A percentile compares a stretch with the other conserved stretches of the same genome.
Conservation (phyloP, 2,797 vertebrate species). For the Poeciliopsis paucimaculata region DNA sequence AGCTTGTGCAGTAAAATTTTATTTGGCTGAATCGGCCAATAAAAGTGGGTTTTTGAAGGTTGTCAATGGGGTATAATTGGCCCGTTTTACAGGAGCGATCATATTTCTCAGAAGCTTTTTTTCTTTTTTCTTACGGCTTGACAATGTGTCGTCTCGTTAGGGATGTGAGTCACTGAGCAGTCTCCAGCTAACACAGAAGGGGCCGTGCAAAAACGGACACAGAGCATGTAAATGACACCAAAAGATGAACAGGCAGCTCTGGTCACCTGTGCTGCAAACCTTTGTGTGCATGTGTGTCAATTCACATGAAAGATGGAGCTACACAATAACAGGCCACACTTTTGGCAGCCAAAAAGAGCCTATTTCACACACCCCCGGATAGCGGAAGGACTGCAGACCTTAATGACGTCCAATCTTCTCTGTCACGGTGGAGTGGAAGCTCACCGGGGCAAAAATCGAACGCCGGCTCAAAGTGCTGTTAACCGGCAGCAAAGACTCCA, state of each 20-base stretch:
- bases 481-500: conserved; percentile 71
- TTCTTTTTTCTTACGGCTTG: conserved; percentile 83
- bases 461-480: conserved; percentile 75
- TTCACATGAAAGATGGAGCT: conserved; percentile 62
- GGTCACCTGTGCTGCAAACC: conserved; percentile 19
- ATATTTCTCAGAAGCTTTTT: conserved; percentile 91
- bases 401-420: conserved; percentile 82
- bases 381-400: conserved; percentile 68
- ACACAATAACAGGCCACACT: conserved; percentile 61
- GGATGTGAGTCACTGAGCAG: conserved; percentile 39
- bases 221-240: conserved; percentile 50
- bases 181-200: conserved; percentile 46
- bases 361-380: conserved; percentile 67
- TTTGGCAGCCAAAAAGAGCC: conserved; percentile 70
- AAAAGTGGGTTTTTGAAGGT: conserved; percentile 95
- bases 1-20: conserved; percentile 96
- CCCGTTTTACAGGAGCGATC: conserved; percentile 96
- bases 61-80: conserved; percentile 98
- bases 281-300: conserved; percentile 49
- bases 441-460: conserved; percentile 77
- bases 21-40: conserved; percentile 99
- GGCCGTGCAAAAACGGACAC: conserved; percentile 17
- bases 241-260: conserved; percentile 58
- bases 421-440: conserved; percentile 76
- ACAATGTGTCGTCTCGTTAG: conserved; percentile 79